Percentiles rank a stretch among this genome's conserved stretches.
phyloP scores from a whole-genome alignment of 2,888 invertebrate species.

The Bellardia pandia region DNA sequence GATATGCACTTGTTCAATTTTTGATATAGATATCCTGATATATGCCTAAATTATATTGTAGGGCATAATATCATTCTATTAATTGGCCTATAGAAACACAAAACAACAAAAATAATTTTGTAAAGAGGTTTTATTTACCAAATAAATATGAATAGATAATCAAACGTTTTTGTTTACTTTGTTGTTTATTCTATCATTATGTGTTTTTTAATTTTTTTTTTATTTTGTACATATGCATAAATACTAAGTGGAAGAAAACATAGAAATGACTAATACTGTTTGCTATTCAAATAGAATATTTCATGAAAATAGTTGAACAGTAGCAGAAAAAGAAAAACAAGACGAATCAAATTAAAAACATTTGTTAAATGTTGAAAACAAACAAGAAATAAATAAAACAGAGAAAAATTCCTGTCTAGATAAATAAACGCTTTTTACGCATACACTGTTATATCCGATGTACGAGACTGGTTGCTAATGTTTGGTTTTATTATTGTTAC shows the following conservation, averaged over 20 bases:
- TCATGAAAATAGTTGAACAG: background rate
- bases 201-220: background rate
- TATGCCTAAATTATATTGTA: background rate
- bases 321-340: background rate
- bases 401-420: constrained; percentile 1
- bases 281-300: background rate
- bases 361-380: constrained; percentile 6
- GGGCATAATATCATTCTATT: background rate
- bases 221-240: background rate
- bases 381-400: background rate
- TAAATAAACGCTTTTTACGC: constrained; percentile 2
- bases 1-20: no score
- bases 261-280: background rate
- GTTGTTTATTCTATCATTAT: background rate
- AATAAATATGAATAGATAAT: constrained; percentile 14
- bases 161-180: background rate
- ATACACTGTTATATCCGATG: background rate
- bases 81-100: background rate
- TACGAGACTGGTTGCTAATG: background rate
- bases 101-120: constrained; percentile 1
- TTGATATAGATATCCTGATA: no score
- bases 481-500: background rate
- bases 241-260: background rate
- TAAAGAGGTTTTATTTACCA: background rate
- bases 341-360: background rate